These are phyloP conservation scores for Lordiphosa clarofinis DNA, from an alignment of 1,140 invertebrate species.

Conservation along the genomic window DNA sequence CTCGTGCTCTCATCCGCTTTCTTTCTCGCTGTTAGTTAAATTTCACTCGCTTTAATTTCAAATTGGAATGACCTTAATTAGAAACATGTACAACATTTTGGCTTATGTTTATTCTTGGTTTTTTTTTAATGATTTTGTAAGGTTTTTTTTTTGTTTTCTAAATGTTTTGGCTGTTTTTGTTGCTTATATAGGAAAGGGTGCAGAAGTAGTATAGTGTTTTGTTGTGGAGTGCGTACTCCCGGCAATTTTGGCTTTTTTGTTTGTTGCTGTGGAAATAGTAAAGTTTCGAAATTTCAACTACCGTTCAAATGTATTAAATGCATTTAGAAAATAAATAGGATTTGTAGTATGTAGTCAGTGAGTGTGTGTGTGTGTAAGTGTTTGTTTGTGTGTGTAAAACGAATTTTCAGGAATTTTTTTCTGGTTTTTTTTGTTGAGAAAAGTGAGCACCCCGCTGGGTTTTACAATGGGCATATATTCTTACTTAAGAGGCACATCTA, in stretches of 20 bases:
- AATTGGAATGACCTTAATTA: conserved; percentile 78
- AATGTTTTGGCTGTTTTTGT: conserved; percentile 47
- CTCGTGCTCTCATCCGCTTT: conserved; percentile 14
- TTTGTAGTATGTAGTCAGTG: conserved; percentile 24
- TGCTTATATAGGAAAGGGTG: conserved; percentile 64
- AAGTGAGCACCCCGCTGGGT: conserved; percentile 61
- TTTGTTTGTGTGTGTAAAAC: conserved; percentile 30
- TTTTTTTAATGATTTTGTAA: conserved; percentile 35
- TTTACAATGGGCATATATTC: conserved; percentile 16
- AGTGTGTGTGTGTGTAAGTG: conserved; percentile 16
- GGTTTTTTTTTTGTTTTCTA: conserved; percentile 42
- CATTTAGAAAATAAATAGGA: conserved; percentile 78
- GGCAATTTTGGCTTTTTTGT: conserved; percentile 70
- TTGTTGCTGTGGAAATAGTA: conserved; percentile 62
- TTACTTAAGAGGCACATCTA: conserved; percentile 1
- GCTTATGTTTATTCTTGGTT: conserved; percentile 22
- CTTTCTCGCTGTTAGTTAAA: conserved; percentile 45
- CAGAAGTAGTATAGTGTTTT: conserved; percentile 50
- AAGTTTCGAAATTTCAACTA: conserved; percentile 65
- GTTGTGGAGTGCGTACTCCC: conserved; percentile 54
- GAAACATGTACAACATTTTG: conserved; percentile 70
- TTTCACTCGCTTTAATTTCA: conserved; percentile 75
- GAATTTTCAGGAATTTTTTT: conserved; percentile 61
- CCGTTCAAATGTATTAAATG: conserved; percentile 73
- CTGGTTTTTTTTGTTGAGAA: conserved; percentile 33